Base-by-base conservation (phyloP, 1,140 invertebrate species). In the Eriosoma lanigerum region DNA sequence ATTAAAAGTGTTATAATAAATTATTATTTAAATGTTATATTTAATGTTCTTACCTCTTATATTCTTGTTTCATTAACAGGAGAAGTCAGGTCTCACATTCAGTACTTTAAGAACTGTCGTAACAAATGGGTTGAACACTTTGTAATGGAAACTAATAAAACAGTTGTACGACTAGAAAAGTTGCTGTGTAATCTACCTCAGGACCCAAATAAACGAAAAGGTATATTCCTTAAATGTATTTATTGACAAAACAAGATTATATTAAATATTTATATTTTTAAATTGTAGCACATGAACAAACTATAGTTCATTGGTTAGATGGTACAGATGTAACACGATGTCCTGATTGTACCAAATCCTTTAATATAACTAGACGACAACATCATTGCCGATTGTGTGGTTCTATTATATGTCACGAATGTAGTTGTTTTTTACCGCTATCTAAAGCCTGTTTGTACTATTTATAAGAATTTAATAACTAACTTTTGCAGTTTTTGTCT, bases 301-400 rank as follows among this genome's bases (percentile, higher is more conserved):
- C 90, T 82, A 90, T 97, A 64, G 97, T 99, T 4, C 91, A 92
- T 58, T 99, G 98, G 98, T 88, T 96, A 75, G 93, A 96, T 85
- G 97, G 98, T 52, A 91, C 89, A 64, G 92, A 93, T 83, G 96
- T 97, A 0, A 92, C 92, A 81, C 86, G 96, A 32, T 99, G 97
- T 87, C 94, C 95, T 3, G 92, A 90, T 82, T 99, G 97, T 89
- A 94, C 94, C 6, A 91, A 91, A 85, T 89, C 89, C 66, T 99
- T 99, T 85, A 92, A 93, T 83, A 85, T 98, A 48, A 91, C 95
- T 0, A 89, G 94, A 78, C 88, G 97, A 81, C 94, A 97, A 86
- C 97, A 99, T 88, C 97, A 99, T 86, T 99, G 97, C 85, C 88
- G 97, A 82, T 87, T 99, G 8, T 99, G 97, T 89, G 97, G 98